Base-by-base conservation (phyloP, 2,888 invertebrate species). In the Stratiomys singularior region DNA sequence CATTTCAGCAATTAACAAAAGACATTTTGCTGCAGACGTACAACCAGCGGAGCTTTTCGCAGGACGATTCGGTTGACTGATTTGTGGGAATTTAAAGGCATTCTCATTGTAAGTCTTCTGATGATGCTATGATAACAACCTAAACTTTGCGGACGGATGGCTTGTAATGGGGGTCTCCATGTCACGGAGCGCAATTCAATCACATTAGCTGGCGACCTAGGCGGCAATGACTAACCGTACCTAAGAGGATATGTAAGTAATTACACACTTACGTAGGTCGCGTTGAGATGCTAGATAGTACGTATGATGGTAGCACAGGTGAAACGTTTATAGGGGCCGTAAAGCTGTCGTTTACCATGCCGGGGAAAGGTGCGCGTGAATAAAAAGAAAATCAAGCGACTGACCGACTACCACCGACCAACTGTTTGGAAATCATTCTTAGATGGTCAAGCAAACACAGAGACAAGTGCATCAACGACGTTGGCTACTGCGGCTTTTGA, bases 151-250 rank as follows among this genome's bases (percentile, higher is more conserved):
- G 5, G 60, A 60, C 23, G 60, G 60, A 60, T 60, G 23, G 21
- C 25, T 21, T 11, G 7, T 60, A 60, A 60, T 60, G 60, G 60
- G 23, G 60, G 60, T 60, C 60, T 60, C 60, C 23, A 25, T 60
- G 60, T 60, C 60, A 60, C 18, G 23, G 23, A 60, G 60, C 23
- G 60, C 60, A 60, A 60, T 60, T 60, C 60, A 25, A 60, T 60
- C 21, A 23, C 60, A 60, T 60, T 60, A 25, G 60, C 60, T 60
- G 4, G 18, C 3, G 60, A 60, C 13, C 23, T 13, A 3, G 15
- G 23, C 60, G 3, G 15, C 60, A 25, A 60, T 25, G 1, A 23
- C 25, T 25, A 11, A 18, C 60, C 23, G 52, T 52, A 15, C 52
- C 4, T 5, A 23, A 25, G 15, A 18, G 4, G 15, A 18, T 52